Base-by-base conservation (phyloP, 2,113 vertebrate genomes). In the Sinocyclocheilus anshuiensis region DNA sequence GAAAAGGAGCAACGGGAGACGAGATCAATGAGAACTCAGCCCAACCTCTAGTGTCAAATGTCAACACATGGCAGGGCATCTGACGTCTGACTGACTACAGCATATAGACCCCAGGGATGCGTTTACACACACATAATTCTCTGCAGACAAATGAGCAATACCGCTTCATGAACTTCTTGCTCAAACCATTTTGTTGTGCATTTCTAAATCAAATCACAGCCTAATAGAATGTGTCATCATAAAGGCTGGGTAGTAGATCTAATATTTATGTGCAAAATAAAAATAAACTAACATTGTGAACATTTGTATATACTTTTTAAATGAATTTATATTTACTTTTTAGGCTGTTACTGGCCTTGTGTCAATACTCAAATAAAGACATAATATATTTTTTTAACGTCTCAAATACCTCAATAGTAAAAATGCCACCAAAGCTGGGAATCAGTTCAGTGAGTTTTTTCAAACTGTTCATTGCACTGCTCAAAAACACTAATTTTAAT, bases 31-130 rank as follows among this genome's bases (percentile, higher is more conserved):
- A 50, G 42, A 80, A 67, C 55, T 76, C 65, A 72, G 76, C 79
- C 55, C 53, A 84, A 45, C 33, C 59, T 81, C 76, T 55, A 69
- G 77, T 76, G 85, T 81, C 81, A 89, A 84, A 84, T 87, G 86
- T 87, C 86, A 87, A 77, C 48, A 57, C 72, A 77, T 71, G 76
- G 85, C 85, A 84, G 67, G 81, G 85, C 85, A 77, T 84, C 75
- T 1, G 57, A 74, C 33, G 18, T 83, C 61, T 6, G 72, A 77
- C 72, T 83, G 57, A 81, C 79, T 81, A 45, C 79, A 67, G 79
- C 74, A 48, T 55, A 88, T 11, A 63, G 79, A 57, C 36, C 33
- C 55, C 53, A 55, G 45, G 18, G 77, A 82, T 69, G 72, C 4
- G 18, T 53, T 79, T 42, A 13, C 33, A 48, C 45, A 74, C 42